phyloP scores from a whole-genome alignment of 2,888 invertebrate species.

The Drosophila cyrtoloma region DNA sequence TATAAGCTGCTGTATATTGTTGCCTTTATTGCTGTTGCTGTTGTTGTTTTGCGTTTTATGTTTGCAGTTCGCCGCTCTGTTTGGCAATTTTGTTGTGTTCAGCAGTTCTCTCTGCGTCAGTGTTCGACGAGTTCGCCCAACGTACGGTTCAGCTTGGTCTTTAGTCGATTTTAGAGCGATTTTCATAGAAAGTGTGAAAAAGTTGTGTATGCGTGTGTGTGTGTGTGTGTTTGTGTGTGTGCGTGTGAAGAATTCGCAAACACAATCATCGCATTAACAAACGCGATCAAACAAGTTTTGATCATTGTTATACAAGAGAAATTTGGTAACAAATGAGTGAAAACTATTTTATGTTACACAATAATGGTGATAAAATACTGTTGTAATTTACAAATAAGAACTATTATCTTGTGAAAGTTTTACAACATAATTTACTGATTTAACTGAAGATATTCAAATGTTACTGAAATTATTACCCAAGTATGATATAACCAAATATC shows the following conservation, averaged over 20 bases:
- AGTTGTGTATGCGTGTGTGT: background rate
- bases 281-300: slow-evolving; percentile 45
- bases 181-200: slow-evolving; percentile 55
- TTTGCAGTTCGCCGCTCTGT: slow-evolving; percentile 41
- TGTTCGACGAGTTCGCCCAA: slow-evolving; percentile 57
- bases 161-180: slow-evolving; percentile 31
- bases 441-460: background rate
- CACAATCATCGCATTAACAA: slow-evolving; percentile 29
- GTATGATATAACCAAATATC: background rate
- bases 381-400: background rate
- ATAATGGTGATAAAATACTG: background rate
- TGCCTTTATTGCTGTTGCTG: slow-evolving; percentile 19
- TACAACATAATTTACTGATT: background rate
- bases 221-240: too few species aligned
- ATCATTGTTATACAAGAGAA: slow-evolving; percentile 58
- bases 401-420: background rate
- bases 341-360: slow-evolving; percentile 14
- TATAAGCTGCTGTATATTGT: slow-evolving; percentile 23
- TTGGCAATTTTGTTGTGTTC: slow-evolving; percentile 47
- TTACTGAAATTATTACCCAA: background rate
- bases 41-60: slow-evolving; percentile 48
- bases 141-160: slow-evolving; percentile 60
- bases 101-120: slow-evolving; percentile 46
- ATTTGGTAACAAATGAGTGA: slow-evolving; percentile 59
- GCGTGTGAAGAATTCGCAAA: slow-evolving; percentile 73